Conservation (phyloP, 2,888 invertebrate genomes). For the Philereme vetulata region DNA sequence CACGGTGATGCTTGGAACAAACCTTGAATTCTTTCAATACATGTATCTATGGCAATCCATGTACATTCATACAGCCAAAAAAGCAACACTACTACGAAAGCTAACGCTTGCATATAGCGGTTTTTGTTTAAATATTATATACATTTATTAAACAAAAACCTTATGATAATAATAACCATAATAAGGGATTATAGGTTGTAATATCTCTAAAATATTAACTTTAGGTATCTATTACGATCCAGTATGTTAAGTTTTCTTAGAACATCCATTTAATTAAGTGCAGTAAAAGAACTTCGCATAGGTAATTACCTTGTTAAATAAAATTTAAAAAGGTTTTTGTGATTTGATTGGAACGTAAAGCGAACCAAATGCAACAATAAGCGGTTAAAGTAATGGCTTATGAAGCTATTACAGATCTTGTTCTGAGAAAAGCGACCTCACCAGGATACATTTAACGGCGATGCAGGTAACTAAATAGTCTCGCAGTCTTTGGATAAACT, state of each 20-base stretch:
- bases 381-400: constrained; percentile 51
- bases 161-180: too few species aligned
- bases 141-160: too few species aligned
- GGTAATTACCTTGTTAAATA: not conserved
- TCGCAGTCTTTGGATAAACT: not conserved
- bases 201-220: not conserved
- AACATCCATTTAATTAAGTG: not conserved
- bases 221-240: not conserved
- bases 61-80: too few species aligned
- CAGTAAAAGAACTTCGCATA: not conserved
- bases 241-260: not conserved
- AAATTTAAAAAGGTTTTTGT: constrained; percentile 21
- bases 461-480: not conserved
- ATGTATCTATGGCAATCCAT: not conserved
- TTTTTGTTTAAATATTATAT: too few species aligned
- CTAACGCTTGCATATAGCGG: too few species aligned
- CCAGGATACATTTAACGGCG: constrained; percentile 9
- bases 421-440: constrained; percentile 54
- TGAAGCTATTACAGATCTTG: constrained; percentile 46
- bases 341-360: constrained; percentile 39
- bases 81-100: too few species aligned
- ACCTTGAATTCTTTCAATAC: constrained; percentile 25
- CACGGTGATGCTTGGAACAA: constrained; percentile 21
- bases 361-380: constrained; percentile 48
- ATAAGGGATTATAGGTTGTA: too few species aligned